Evolutionary conservation across 2,797 vertebrate species (phyloP), one percentile per base, ranked within the genome.

Genomic region (Amblyopsis hoosieri): DNA sequence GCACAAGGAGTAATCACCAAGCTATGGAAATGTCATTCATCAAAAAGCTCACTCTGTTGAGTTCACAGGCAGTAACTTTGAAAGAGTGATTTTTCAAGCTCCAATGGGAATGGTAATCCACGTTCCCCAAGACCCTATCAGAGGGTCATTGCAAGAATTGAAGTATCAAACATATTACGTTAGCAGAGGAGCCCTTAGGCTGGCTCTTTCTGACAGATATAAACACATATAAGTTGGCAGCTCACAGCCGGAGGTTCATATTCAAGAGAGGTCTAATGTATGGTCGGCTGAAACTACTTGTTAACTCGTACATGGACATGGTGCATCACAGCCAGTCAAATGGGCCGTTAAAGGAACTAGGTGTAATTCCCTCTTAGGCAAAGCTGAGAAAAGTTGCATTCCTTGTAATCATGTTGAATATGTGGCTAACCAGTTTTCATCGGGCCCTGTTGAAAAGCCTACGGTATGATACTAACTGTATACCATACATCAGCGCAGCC

Each of bases 291-390:
- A 86, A 90, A 85, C 86, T 87, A 79, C 87, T 88, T 62, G 74
- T 57, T 62, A 19, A 45, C 68, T 75, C 79, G 72, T 87, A 87
- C 85, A 87, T 72, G 78, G 81, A 77, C 71, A 74, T 19, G 58
- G 78, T 85, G 82, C 77, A 64, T 89, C 86, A 89, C 83, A 74
- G 75, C 53, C 68, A 55, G 79, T 87, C 66, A 88, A 87, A 89
- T 79, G 78, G 71, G 67, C 71, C 83, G 64, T 84, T 59, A 76
- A 86, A 82, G 73, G 83, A 82, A 86, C 78, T 71, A 80, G 84
- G 84, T 86, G 74, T 29, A 56, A 87, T 85, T 90, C 60, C 33
- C 53, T 78, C 87, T 85, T 82, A 85, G 80, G 73, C 61, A 64
- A 67, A 86, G 66, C 74, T 71, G 69, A 72, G 56, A 74, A 82